Percentiles rank a stretch among this genome's conserved stretches.
These are phyloP conservation scores for Drosophila leontia DNA, from an alignment of 1,140 invertebrate genomes.

Conservation along the genomic window DNA sequence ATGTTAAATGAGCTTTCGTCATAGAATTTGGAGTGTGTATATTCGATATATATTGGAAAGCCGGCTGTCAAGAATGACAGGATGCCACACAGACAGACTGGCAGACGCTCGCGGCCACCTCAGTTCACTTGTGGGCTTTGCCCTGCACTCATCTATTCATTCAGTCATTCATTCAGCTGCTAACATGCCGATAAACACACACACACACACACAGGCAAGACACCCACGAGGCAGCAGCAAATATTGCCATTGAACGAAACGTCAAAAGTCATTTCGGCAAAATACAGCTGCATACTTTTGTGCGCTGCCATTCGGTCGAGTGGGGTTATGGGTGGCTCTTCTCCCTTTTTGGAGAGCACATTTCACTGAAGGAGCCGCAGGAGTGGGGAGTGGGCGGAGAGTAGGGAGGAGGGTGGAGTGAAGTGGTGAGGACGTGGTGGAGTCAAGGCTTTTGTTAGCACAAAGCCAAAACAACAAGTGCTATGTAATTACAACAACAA, in stretches of 20 bases:
- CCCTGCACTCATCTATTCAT: constrained; percentile 23
- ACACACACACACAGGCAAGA: constrained; percentile 7
- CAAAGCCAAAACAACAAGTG: constrained; percentile 74
- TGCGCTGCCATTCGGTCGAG: constrained; percentile 63
- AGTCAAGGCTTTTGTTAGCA: constrained; percentile 63
- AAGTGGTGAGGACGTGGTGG: neutral
- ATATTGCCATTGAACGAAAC: constrained; percentile 66
- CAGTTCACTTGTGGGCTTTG: constrained; percentile 34
- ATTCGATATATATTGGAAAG: constrained; percentile 33
- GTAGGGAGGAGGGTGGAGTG: neutral
- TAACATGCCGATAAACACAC: constrained; percentile 43
- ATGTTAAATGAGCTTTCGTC: constrained; percentile 47
- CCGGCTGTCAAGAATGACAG: constrained; percentile 10
- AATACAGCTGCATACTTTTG: constrained; percentile 77
- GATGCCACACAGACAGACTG: constrained; percentile 1
- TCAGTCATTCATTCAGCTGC: constrained; percentile 36
- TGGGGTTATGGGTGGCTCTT: constrained; percentile 70
- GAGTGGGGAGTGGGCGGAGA: neutral
- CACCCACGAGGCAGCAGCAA: constrained; percentile 33
- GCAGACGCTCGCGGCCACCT: constrained; percentile 18
- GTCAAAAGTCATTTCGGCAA: constrained; percentile 74
- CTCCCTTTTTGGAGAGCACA: constrained; percentile 48
- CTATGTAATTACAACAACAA: constrained; percentile 66
- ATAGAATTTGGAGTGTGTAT: constrained; percentile 37
- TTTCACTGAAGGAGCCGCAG: constrained; percentile 13